These are phyloP conservation scores for Lutraria lutraria DNA, from an alignment of 2,888 invertebrate genomes.

Conservation along the genomic window DNA sequence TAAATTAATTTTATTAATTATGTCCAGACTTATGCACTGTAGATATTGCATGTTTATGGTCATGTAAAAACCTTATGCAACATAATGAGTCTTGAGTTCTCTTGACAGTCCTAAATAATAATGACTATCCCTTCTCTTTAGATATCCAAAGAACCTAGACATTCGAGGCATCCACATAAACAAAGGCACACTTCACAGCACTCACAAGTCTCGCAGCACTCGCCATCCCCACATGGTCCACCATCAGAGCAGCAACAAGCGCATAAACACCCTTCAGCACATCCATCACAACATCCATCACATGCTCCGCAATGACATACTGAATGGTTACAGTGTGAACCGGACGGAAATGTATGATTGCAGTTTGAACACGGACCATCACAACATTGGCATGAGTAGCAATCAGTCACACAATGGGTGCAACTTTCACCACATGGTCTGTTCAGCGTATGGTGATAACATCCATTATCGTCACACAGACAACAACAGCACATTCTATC, in stretches of 20 bases:
- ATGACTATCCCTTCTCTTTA: background rate
- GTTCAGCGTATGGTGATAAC: background rate
- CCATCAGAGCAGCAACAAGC: background rate
- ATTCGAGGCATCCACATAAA: background rate
- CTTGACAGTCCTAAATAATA: background rate
- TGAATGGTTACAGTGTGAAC: background rate
- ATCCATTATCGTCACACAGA: background rate
- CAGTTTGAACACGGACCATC: background rate
- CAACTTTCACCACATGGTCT: background rate
- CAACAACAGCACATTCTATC: slow-evolving; percentile 6
- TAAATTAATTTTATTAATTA: too few species aligned
- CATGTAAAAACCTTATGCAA: background rate
- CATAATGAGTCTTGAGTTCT: background rate
- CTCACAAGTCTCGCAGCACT: background rate
- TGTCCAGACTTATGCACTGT: background rate
- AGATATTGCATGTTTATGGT: background rate
- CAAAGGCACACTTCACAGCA: background rate
- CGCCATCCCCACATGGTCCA: background rate
- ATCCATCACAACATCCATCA: background rate
- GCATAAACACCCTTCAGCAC: background rate
- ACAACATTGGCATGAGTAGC: background rate
- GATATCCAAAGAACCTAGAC: background rate
- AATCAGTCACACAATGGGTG: background rate
- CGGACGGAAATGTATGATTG: background rate
- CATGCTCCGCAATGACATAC: background rate